Conservation (phyloP, 2,888 invertebrate genomes). For the Lasius platythorax region DNA sequence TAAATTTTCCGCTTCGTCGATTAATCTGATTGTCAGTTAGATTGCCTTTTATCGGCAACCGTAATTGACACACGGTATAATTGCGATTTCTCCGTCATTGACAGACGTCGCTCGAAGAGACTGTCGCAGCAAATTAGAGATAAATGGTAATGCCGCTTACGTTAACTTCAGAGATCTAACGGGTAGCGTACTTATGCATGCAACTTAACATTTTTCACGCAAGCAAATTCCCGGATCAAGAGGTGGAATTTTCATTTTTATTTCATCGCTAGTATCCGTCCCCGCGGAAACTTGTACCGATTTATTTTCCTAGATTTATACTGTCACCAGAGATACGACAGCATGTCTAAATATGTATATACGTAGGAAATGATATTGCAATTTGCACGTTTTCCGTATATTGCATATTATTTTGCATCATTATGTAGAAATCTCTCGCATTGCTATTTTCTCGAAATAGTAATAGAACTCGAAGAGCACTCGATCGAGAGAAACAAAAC, state of each 20-base stretch:
- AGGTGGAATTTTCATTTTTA: constrained; percentile 2
- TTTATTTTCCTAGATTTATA: constrained; percentile 29
- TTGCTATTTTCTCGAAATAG: not conserved
- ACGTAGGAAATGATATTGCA: not conserved
- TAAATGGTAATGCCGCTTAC: constrained; percentile 36
- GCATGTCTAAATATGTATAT: not conserved
- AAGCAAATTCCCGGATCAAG: constrained; percentile 16
- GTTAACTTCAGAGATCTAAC: constrained; percentile 25
- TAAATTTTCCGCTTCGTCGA: constrained; percentile 32
- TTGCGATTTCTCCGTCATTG: constrained; percentile 39
- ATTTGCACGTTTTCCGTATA: not conserved
- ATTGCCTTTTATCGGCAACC: constrained; percentile 15
- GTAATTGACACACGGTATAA: constrained; percentile 33
- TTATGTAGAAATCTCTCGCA: not conserved
- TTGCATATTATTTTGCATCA: not conserved
- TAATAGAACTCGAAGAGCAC: not conserved
- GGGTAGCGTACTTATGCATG: constrained; percentile 7
- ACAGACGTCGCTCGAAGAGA: constrained; percentile 16
- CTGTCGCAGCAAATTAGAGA: constrained; percentile 43
- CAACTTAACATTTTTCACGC: constrained; percentile 22
- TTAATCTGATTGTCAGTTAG: constrained; percentile 40
- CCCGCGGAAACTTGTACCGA: not conserved
- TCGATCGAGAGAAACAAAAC: constrained; percentile 23
- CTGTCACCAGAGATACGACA: not conserved
- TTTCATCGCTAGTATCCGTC: constrained; percentile 1